Evolutionary conservation across 1,140 invertebrate genomes (phyloP), one percentile per base, ranked within the genome.

Genomic region (Nautilus pompilius): DNA sequence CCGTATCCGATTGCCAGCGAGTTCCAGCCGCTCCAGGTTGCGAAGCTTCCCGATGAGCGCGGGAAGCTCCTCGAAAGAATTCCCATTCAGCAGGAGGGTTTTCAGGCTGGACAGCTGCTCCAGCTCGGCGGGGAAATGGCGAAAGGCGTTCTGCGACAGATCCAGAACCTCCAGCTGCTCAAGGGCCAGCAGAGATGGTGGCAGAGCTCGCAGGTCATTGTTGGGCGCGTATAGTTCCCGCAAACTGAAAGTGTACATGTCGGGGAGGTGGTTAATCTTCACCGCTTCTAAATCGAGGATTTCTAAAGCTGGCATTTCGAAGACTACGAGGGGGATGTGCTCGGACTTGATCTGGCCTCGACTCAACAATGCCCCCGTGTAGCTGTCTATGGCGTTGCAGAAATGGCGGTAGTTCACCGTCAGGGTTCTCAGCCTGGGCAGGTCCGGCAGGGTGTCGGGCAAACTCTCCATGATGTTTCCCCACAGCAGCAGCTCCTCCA

Each of bases 341-440:
- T 83, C 80, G 0, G 81, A 82, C 34, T 74, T 76, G 17, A 83
- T 76, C 69, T 83, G 79, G 26, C 81, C 78, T 65, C 78, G 80
- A 48, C 70, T 67, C 33, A 82, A 65, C 26, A 83, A 68, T 2
- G 62, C 66, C 58, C 77, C 75, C 72, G 79, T 79, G 65, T 81
- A 80, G 6, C 67, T 67, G 60, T 83, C 81, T 6, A 82, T 70
- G 33, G 75, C 68, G 3, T 66, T 61, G 58, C 72, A 75, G 66
- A 83, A 82, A 59, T 71, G 79, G 32, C 76, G 70, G 58, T 77
- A 80, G 65, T 81, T 81, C 10, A 83, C 67, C 24, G 73, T 72
- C 20, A 83, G 51, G 17, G 70, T 70, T 41, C 70, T 64, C 49
- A 83, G 66, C 58, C 78, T 80, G 0, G 68, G 65, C 65, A 82